Evolutionary conservation across 1,140 invertebrate species (phyloP), one percentile per base, ranked within the genome.

Genomic region (Heliconius himera): DNA sequence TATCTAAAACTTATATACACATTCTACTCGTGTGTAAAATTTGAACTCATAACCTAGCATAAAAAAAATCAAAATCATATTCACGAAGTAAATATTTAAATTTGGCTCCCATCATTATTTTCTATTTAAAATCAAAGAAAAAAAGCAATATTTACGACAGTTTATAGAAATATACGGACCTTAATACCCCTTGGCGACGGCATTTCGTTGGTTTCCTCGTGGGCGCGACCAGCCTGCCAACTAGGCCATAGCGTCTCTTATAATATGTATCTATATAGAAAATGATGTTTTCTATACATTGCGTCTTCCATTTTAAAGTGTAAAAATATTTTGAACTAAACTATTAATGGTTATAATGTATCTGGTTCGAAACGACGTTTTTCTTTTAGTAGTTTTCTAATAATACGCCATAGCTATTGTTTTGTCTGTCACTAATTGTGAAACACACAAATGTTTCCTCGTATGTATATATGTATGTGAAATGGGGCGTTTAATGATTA

Each of bases 171-270:
- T 78, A 70, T 79, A 80, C 49, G 74, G 76, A 77, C 74, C 79
- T 77, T 80, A 80, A 80, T 80, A 49, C 79, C 79, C 66, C 79
- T 80, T 73, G 79, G 79, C 79, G 79, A 76, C 79, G 54, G 79
- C 79, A 80, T 80, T 80, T 77, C 74, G 79, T 80, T 73, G 79
- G 79, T 80, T 80, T 80, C 74, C 78, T 76, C 76, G 78, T 79
- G 78, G 78, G 78, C 74, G 78, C 78, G 78, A 54, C 70, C 54
- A 60, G 36, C 33, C 66, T 80, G 79, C 79, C 79, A 80, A 80
- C 41, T 80, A 80, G 79, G 79, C 79, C 79, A 77, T 77, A 77
- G 49, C 70, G 71, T 80, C 79, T 76, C 79, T 36, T 76, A 20
- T 71, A 71, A 73, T 22, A 26, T 16, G 9, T 38, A 38, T 71